Evolutionary conservation across 2,113 vertebrate species (phyloP).

Genomic region (Otolemur garnettii): DNA sequence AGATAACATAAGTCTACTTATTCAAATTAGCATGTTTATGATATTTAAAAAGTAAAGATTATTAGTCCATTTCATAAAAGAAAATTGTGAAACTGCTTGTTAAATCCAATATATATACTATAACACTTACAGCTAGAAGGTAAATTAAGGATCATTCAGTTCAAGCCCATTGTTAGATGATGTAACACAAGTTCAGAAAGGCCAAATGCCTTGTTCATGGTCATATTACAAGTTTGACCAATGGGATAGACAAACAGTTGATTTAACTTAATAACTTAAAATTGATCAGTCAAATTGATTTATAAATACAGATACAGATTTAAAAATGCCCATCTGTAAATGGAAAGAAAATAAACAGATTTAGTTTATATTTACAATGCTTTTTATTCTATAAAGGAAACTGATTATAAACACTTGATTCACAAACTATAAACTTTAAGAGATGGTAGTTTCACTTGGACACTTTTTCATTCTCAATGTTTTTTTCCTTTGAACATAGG

Average conservation of each 20-base stretch:
- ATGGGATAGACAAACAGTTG: not conserved
- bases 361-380: not conserved
- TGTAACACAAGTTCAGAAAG: conserved; percentile 40
- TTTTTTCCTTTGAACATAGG: conserved; percentile 3
- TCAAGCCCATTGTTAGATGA: conserved; percentile 22
- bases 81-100: not conserved
- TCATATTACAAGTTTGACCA: conserved; percentile 14
- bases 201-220: conserved; percentile 12
- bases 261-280: conserved; percentile 40
- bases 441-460: not conserved
- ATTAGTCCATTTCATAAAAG: conserved; percentile 17
- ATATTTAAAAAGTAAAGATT: conserved; percentile 25
- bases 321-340: not conserved
- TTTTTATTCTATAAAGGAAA: conserved; percentile 5
- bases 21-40: conserved; percentile 33
- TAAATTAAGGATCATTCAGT: not conserved
- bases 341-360: not conserved
- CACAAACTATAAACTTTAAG: conserved; percentile 15
- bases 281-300: conserved; percentile 5
- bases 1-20: not conserved
- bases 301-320: not conserved
- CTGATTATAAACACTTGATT: conserved; percentile 38
- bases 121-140: not conserved
- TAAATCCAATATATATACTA: conserved; percentile 9
- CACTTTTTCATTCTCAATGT: not conserved